Conservation (phyloP, 2,888 invertebrate species). For the Acleris literana region DNA sequence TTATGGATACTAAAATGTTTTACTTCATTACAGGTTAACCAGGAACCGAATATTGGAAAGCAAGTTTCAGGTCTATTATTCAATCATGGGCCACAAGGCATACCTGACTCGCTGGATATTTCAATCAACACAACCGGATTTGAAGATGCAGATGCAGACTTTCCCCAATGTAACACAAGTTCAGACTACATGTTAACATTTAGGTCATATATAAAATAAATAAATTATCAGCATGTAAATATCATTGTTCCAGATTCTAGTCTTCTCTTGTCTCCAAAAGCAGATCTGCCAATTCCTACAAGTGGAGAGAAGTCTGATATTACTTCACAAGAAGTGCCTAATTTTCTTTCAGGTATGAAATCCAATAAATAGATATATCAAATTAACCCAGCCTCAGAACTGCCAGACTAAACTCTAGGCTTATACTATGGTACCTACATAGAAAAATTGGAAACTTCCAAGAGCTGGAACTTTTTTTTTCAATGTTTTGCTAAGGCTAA, state of each 20-base stretch:
- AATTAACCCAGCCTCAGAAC: no score
- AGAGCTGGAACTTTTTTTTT: no score
- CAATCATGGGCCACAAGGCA: slow-evolving; percentile 57
- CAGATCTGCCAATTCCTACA: slow-evolving; percentile 53
- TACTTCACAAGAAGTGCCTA: slow-evolving; percentile 65
- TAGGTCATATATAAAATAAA: no score
- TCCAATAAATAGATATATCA: neutral
- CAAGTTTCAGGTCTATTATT: slow-evolving; percentile 60
- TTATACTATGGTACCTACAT: neutral
- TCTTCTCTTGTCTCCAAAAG: slow-evolving; percentile 72
- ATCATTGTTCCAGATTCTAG: slow-evolving; percentile 61
- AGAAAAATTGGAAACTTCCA: no score
- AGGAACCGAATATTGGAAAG: slow-evolving; percentile 43
- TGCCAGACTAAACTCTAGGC: neutral
- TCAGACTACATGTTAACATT: no score
- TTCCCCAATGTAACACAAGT: slow-evolving; percentile 53
- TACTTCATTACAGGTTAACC: slow-evolving; percentile 28
- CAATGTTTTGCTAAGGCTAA: no score
- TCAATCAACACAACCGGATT: slow-evolving; percentile 67
- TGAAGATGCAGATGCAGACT: slow-evolving; percentile 65
- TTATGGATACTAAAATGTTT: neutral
- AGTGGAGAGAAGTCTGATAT: slow-evolving; percentile 50
- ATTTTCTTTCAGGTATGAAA: slow-evolving; percentile 66
- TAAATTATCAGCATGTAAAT: neutral
- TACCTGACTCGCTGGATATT: slow-evolving; percentile 64